Evolutionary conservation across 2,888 invertebrate species (phyloP).

Genomic region (Dasypolia templi): DNA sequence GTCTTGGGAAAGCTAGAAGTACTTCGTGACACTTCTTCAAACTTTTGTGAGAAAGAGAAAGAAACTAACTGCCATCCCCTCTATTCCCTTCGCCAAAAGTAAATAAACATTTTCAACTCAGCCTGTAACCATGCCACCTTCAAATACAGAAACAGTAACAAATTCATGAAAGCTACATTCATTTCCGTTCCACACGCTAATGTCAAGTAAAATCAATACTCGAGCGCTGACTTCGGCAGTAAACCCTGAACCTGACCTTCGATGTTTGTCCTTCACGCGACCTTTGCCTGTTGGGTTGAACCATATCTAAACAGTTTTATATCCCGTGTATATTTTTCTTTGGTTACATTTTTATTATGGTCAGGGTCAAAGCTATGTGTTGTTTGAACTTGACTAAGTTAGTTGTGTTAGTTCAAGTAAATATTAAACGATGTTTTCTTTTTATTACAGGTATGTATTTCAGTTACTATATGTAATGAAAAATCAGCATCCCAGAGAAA

Average conservation of each 20-base stretch:
- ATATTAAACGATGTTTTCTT: conserved; percentile 22
- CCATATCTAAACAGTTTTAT: conserved; percentile 40
- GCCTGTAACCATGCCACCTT: not conserved
- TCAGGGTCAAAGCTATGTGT: not conserved
- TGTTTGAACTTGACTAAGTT: not conserved
- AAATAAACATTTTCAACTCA: too few species aligned
- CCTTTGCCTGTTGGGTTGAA: conserved; percentile 48
- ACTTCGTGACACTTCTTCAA: not conserved
- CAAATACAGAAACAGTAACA: conserved; percentile 1
- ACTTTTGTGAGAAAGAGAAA: too few species aligned
- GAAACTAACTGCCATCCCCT: too few species aligned
- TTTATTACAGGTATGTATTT: conserved; percentile 67
- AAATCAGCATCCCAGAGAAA: not conserved
- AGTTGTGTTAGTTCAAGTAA: not conserved
- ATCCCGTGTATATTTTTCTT: conserved; percentile 28
- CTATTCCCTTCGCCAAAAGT: too few species aligned
- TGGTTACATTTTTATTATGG: not conserved
- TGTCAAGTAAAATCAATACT: conserved; percentile 56
- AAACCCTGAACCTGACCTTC: conserved; percentile 67
- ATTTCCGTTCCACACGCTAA: conserved; percentile 45
- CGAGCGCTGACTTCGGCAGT: conserved; percentile 45
- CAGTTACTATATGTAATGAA: not conserved
- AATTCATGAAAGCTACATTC: conserved; percentile 23
- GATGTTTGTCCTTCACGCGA: conserved; percentile 63
- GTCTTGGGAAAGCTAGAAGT: not conserved